Evolutionary conservation across 2,797 vertebrate species (phyloP), one percentile per base, ranked within the genome.

Genomic region (Acanthiza pusilla): DNA sequence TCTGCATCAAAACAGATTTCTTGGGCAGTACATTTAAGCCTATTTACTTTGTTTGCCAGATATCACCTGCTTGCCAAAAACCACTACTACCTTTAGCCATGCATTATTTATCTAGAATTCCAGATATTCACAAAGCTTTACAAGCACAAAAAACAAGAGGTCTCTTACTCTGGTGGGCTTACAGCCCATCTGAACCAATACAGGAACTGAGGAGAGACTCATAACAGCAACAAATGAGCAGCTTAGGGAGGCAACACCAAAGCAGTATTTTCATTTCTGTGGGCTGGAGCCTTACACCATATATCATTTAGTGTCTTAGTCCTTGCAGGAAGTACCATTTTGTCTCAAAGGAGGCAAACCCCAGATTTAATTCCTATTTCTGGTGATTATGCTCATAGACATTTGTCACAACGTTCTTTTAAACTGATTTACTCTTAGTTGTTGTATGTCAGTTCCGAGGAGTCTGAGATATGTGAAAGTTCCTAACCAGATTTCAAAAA

Each of bases 381-480:
- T 74, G 36, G 42, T 72, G 34, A 74, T 74, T 63, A 81, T 27
- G 34, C 25, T 47, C 27, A 67, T 1, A 77, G 45, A 32, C 15
- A 66, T 62, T 84, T 91, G 43, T 34, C 66, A 81, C 36, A 51
- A 54, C 48, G 43, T 25, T 55, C 21, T 55, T 86, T 27, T 43
- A 58, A 30, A 75, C 4, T 2, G 3, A 66, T 66, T 70, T 73
- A 73, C 48, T 72, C 27, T 30, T 26, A 30, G n/a, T n/a, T 0
- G 2, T 74, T 0, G 0, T 15, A 26, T 4, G 5, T 60, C 74
- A 67, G 16, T 63, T 80, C 48, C 0, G 1, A 81, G 45, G 16
- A 5, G 15, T 30, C 19, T n/a, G 43, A 80, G 26, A 50, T 16
- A 47, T 0, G 1, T 71, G 15, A 6, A 87, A 66, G 30, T 16